Evolutionary conservation across 2,888 invertebrate species (phyloP), one percentile per base, ranked within the genome.

Genomic region (Achlya flavicornis): DNA sequence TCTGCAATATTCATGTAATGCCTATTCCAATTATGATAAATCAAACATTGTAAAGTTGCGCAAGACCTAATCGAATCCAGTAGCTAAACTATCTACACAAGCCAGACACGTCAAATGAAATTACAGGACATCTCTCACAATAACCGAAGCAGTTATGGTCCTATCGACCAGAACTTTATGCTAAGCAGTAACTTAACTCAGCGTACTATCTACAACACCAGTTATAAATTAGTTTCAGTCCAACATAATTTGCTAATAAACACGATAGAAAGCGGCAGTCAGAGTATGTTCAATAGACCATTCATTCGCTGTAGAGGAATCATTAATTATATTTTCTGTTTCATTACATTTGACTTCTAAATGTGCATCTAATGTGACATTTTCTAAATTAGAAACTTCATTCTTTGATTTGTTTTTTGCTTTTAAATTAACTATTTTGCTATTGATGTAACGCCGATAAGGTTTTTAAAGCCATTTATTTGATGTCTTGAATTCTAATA

Each of bases 281-380:
- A 63, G 61, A 58, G 75, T 72, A 71, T 72, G 68, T 78, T 78
- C 75, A 84, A 84, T 84, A 68, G 77, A 57, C 79, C 75, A 85
- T 85, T 83, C 83, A 85, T 82, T 75, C 66, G 70, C 62, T 69
- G 78, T 78, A 82, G 83, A 83, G 67, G 70, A 62, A 79, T 80
- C 83, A 82, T 86, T 81, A 85, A 79, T 84, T 80, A 81, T 78
- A 72, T 78, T 80, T 80, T 76, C 79, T 77, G 68, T 77, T 81
- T 75, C 77, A 75, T 80, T 79, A 73, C 76, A 75, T 75, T 78
- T 72, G 70, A 78, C 73, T 72, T 69, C 65, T 66, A 67, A 67
- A 72, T 74, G 74, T 77, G 69, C 72, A 75, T 75, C 77, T 75
- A 75, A 80, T 75, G 76, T 77, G 75, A 71, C 65, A 64, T 61